Percentiles rank a stretch among this genome's conserved stretches.
Conservation (phyloP, 2,888 invertebrate species). For the Cephalotes varians region DNA sequence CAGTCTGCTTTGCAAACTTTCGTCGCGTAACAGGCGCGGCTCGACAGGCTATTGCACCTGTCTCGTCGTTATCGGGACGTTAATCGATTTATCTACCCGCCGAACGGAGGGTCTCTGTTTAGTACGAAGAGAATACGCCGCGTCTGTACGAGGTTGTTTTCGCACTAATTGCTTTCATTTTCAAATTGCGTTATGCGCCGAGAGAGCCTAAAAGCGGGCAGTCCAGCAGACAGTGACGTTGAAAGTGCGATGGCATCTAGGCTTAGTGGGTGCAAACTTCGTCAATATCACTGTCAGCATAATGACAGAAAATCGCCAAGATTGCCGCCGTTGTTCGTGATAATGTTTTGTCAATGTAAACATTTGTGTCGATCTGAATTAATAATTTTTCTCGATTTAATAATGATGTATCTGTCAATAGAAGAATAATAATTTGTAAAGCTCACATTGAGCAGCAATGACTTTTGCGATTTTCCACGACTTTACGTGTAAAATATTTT, state of each 20-base stretch:
- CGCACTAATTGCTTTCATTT: slow-evolving; percentile 74
- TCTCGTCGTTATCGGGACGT: slow-evolving; percentile 59
- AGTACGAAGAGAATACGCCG: slow-evolving; percentile 27
- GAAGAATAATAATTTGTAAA: not conserved
- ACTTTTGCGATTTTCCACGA: not conserved
- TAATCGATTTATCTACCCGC: slow-evolving; percentile 68
- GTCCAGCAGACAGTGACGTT: slow-evolving; percentile 60
- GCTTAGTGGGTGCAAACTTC: slow-evolving; percentile 42
- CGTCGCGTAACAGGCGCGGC: not conserved
- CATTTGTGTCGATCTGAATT: not conserved
- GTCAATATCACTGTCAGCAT: slow-evolving; percentile 47
- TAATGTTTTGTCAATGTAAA: not conserved
- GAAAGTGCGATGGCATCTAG: slow-evolving; percentile 54
- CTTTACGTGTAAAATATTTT: not conserved
- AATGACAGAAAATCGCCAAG: not conserved
- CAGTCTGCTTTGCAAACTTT: slow-evolving; percentile 27
- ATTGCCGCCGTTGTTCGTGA: not conserved
- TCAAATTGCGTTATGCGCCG: slow-evolving; percentile 63
- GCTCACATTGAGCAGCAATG: not conserved
- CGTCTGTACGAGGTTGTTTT: slow-evolving; percentile 68
- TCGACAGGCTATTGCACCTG: slow-evolving; percentile 8
- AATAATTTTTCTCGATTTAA: not conserved
- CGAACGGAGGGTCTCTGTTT: slow-evolving; percentile 37
- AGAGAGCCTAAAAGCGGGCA: slow-evolving; percentile 73
- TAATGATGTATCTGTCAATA: not conserved